Evolutionary conservation across 2,888 invertebrate species (phyloP).

Genomic region (Drymonia ruficornis): DNA sequence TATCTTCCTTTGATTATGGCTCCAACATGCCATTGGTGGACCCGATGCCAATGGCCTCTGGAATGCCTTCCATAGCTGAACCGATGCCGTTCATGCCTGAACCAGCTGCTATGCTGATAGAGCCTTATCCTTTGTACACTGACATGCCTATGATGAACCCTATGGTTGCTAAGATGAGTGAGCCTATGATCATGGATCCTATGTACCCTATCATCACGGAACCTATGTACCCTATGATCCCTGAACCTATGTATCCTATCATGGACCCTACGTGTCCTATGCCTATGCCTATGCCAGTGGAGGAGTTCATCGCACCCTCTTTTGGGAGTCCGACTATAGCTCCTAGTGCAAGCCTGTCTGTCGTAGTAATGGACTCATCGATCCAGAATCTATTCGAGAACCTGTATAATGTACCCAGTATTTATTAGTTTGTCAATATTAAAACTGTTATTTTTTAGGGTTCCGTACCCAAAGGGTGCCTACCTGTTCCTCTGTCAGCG

Average conservation of each 20-base stretch:
- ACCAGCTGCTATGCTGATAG: too few species aligned
- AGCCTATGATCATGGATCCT: background rate
- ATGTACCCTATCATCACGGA: background rate
- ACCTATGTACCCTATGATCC: background rate
- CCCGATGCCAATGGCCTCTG: too few species aligned
- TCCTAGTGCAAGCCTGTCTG: background rate
- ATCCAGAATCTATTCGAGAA: slow-evolving; percentile 1
- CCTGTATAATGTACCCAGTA: slow-evolving; percentile 2
- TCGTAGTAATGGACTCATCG: background rate
- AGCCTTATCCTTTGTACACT: too few species aligned
- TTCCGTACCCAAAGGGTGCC: too few species aligned
- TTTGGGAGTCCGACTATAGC: background rate
- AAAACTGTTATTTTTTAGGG: too few species aligned
- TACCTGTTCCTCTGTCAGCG: too few species aligned
- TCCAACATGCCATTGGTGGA: too few species aligned
- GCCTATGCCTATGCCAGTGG: too few species aligned
- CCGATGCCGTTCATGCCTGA: too few species aligned
- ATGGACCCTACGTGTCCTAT: background rate
- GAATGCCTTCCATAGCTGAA: background rate
- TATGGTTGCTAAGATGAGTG: too few species aligned
- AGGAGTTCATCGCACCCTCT: background rate
- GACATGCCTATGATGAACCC: too few species aligned
- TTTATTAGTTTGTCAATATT: background rate
- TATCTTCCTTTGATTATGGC: too few species aligned
- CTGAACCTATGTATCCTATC: background rate